Evolutionary conservation across 2,113 vertebrate genomes (phyloP).

Genomic region (Pungitius pungitius): DNA sequence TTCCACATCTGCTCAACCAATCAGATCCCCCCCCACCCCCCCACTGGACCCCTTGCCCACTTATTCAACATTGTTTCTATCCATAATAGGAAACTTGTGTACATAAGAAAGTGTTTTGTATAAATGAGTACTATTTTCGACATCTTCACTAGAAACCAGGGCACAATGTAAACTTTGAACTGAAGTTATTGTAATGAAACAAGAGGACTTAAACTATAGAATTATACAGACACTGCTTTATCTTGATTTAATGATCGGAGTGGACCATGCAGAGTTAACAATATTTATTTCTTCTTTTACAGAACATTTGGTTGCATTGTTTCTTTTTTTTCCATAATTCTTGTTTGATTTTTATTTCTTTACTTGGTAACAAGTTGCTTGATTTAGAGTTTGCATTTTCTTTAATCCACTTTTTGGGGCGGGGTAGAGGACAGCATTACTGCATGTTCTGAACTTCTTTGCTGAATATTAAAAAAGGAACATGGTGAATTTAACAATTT

Average conservation of each 20-base stretch:
- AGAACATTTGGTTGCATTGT: constrained; percentile 67
- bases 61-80: constrained; percentile 81
- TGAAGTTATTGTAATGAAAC: constrained; percentile 81
- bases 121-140: constrained; percentile 99
- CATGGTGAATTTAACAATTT: constrained; percentile 64
- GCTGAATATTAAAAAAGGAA: constrained; percentile 84
- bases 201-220: constrained; percentile 75
- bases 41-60: constrained; percentile 59
- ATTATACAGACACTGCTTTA: constrained; percentile 76
- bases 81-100: constrained; percentile 87
- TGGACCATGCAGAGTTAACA: constrained; percentile 70
- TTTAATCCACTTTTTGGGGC: constrained; percentile 44
- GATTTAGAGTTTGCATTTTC: constrained; percentile 52
- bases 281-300: constrained; percentile 61
- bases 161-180: constrained; percentile 90
- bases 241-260: constrained; percentile 76
- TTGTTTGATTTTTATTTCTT: constrained; percentile 64
- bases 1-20: constrained; percentile 64
- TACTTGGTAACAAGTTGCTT: constrained; percentile 51
- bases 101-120: constrained; percentile 98
- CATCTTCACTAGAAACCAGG: constrained; percentile 91
- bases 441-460: constrained; percentile 94
- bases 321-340: constrained; percentile 19
- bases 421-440: constrained; percentile 79
- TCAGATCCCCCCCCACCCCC: constrained; percentile 52